Base-by-base conservation (phyloP, 2,888 invertebrate genomes). In the Frankliniella fusca region DNA sequence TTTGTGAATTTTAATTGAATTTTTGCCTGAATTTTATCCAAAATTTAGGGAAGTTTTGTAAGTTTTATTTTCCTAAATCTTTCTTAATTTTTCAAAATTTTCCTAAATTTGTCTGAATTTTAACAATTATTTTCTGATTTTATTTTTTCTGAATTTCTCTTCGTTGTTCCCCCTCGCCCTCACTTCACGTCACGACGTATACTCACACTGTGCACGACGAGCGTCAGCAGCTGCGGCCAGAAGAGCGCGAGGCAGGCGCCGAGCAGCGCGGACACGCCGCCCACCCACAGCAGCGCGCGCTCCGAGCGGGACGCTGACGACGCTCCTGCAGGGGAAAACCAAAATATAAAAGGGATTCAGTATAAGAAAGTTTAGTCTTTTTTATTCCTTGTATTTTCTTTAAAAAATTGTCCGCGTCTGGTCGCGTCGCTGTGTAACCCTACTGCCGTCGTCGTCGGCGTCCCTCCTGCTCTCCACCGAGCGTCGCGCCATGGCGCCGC, bases 151-250 rank as follows among this genome's bases (percentile, higher is more conserved):
- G n/a, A n/a, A n/a, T n/a, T n/a, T n/a, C n/a, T n/a, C n/a, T n/a
- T n/a, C n/a, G n/a, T n/a, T n/a, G n/a, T n/a, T n/a, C n/a, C n/a
- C n/a, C n/a, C n/a, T n/a, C n/a, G n/a, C n/a, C n/a, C n/a, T n/a
- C n/a, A n/a, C n/a, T n/a, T n/a, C n/a, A n/a, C n/a, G 50, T 50
- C 10, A 15, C 50, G 50, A 50, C n/a, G n/a, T 9, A 54, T 15
- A 76, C 70, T 76, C 70, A 76, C 70, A 12, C 70, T 76, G 70
- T 76, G 70, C 70, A 76, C 70, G 23, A 76, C 70, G 23, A 76
- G 70, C 27, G 70, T 27, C 11, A 76, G 70, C 23, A 76, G 70
- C 70, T 76, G 70, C 23, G 70, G 8, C 70, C 70, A 76, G 70
- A 76, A 76, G 0, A 76, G 11, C 23, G 70, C 70, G 23, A 76